phyloP scores from a whole-genome alignment of 2,113 vertebrate species.

The Aegithalos caudatus region DNA sequence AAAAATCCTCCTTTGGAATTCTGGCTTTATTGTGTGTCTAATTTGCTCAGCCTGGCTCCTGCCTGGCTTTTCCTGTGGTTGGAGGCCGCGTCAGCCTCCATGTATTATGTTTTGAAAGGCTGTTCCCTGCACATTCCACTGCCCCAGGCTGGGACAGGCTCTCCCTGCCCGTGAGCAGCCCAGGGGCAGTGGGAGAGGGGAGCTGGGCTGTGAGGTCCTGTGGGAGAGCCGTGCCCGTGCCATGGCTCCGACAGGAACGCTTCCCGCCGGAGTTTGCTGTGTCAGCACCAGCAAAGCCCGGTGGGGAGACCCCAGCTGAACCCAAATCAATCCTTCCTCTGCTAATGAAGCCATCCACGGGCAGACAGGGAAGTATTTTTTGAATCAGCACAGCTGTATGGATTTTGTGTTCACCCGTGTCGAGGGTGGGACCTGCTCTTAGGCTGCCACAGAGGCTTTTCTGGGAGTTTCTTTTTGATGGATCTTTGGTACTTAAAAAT shows the following conservation, averaged over 20 bases:
- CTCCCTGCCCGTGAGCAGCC: not conserved
- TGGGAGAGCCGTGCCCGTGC: accelerated
- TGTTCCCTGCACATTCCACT: accelerated
- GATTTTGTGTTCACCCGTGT: not conserved
- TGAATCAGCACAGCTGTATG: not conserved
- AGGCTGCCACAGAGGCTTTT: not conserved
- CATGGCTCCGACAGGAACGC: accelerated
- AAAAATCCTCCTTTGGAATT: not conserved
- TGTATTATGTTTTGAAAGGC: not conserved
- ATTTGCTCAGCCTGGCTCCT: not conserved
- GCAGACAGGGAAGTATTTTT: not conserved
- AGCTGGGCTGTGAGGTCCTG: accelerated
- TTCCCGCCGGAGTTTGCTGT: not conserved
- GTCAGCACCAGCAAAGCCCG: not conserved
- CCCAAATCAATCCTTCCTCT: not conserved
- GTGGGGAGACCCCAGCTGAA: not conserved
- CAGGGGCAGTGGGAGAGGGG: not conserved
- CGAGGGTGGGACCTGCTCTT: not conserved
- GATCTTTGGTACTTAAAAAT: not conserved
- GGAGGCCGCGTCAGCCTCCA: not conserved
- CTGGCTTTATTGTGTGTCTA: not conserved
- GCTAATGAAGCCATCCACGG: not conserved
- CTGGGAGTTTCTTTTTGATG: not conserved
- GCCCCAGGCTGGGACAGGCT: not conserved
- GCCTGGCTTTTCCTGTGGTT: not conserved